Evolutionary conservation across 2,888 invertebrate species (phyloP).

Genomic region (Agonopterix subpropinquella): DNA sequence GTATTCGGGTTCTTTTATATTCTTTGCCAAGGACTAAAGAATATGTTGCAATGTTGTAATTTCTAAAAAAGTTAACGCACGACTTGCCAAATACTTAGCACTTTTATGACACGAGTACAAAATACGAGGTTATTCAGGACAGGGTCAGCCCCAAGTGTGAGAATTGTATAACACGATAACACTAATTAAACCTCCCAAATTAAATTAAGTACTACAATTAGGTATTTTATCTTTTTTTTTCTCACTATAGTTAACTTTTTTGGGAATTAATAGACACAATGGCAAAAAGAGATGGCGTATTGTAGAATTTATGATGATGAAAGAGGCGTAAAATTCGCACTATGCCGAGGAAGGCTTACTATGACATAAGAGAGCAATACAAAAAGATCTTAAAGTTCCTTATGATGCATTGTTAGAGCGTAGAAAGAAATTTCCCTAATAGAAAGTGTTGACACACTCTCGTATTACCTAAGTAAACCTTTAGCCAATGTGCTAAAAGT

Average conservation of each 20-base stretch:
- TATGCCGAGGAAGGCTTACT: not conserved
- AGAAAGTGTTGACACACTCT: conserved; percentile 19
- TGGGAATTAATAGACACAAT: conserved; percentile 5
- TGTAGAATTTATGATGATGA: too few relatives aligned
- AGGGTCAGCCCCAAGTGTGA: conserved; percentile 57
- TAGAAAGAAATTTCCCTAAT: conserved; percentile 14
- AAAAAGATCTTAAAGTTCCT: conserved; percentile 6
- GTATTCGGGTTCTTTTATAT: too few relatives aligned
- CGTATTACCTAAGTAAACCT: not conserved
- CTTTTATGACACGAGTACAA: conserved; percentile 25
- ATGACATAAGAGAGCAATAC: too few relatives aligned
- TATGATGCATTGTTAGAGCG: conserved; percentile 20
- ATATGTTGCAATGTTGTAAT: too few relatives aligned
- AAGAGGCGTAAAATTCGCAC: too few relatives aligned
- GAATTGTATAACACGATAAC: conserved; percentile 22
- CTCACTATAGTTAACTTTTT: not conserved
- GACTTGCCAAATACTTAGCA: conserved; percentile 32
- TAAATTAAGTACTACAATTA: too few relatives aligned
- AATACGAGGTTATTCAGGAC: conserved; percentile 27
- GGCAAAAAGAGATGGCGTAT: too few relatives aligned
- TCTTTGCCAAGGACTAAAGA: too few relatives aligned
- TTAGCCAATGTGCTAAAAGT: too few relatives aligned
- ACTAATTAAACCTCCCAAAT: conserved; percentile 13
- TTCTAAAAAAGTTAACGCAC: conserved; percentile 10
- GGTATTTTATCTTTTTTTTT: too few relatives aligned